Conservation (phyloP, 2,888 invertebrate genomes). For the Baronia brevicornis region DNA sequence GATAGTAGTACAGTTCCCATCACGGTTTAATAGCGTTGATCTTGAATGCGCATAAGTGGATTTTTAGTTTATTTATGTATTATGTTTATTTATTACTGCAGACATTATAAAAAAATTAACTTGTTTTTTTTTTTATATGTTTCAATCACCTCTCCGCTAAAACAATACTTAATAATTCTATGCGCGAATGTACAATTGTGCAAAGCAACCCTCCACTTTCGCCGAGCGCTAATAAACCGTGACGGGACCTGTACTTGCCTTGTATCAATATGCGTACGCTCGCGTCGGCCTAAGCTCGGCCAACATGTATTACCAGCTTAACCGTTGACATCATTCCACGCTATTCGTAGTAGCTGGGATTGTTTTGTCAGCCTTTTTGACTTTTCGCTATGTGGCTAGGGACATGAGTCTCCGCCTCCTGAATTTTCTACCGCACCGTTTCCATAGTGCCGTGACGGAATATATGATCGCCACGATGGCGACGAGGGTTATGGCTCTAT, state of each 20-base stretch:
- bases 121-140: conserved; percentile 5
- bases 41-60: too few species aligned
- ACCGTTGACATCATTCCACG: conserved; percentile 1
- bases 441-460: conserved; percentile 40
- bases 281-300: too few species aligned
- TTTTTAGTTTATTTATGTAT: too few species aligned
- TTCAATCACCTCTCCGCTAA: too few species aligned
- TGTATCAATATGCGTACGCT: background rate
- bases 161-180: too few species aligned
- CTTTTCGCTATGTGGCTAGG: conserved; percentile 49
- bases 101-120: background rate
- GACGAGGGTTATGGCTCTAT: conserved; percentile 36
- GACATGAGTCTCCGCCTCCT: conserved; percentile 49
- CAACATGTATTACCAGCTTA: background rate
- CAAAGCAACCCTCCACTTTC: too few species aligned
- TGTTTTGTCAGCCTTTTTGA: conserved; percentile 8
- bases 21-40: too few species aligned
- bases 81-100: background rate
- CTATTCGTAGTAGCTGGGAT: conserved; percentile 1
- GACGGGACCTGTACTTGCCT: conserved; percentile 6
- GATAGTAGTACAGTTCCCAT: too few species aligned
- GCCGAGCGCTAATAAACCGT: too few species aligned
- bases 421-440: conserved; percentile 49
- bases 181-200: too few species aligned
- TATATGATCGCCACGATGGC: conserved; percentile 37